These are phyloP conservation scores for Cherax quadricarinatus DNA, from an alignment of 1,140 invertebrate species.

Conservation along the genomic window DNA sequence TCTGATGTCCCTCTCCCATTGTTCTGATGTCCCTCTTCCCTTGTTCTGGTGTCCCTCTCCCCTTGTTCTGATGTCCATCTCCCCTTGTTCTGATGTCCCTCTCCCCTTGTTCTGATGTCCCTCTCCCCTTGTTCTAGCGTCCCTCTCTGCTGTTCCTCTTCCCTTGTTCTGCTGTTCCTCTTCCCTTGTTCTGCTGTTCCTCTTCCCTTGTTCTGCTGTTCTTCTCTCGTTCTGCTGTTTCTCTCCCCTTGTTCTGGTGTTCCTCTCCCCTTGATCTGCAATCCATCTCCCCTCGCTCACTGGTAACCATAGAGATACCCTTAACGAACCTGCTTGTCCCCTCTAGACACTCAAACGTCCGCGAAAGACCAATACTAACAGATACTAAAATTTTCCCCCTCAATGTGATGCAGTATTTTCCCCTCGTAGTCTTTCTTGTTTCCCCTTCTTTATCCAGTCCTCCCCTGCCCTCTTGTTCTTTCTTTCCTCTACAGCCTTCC, in stretches of 20 bases:
- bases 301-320: neutral
- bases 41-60: neutral
- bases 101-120: neutral
- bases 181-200: too few relatives aligned
- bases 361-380: slow-evolving; percentile 1
- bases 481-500: neutral
- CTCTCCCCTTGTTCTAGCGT: too few relatives aligned
- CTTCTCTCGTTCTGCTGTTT: neutral
- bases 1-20: neutral
- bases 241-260: too few relatives aligned
- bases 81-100: neutral
- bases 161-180: too few relatives aligned
- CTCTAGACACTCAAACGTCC: neutral
- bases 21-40: neutral
- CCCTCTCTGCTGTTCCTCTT: too few relatives aligned
- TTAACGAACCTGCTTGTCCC: neutral
- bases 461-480: neutral
- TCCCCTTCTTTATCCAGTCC: neutral
- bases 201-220: too few relatives aligned
- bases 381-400: neutral
- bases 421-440: neutral
- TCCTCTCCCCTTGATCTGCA: neutral
- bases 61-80: neutral
- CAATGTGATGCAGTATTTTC: neutral
- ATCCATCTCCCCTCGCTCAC: neutral